Conservation (phyloP, 2,113 vertebrate species). For the Procapra przewalskii region DNA sequence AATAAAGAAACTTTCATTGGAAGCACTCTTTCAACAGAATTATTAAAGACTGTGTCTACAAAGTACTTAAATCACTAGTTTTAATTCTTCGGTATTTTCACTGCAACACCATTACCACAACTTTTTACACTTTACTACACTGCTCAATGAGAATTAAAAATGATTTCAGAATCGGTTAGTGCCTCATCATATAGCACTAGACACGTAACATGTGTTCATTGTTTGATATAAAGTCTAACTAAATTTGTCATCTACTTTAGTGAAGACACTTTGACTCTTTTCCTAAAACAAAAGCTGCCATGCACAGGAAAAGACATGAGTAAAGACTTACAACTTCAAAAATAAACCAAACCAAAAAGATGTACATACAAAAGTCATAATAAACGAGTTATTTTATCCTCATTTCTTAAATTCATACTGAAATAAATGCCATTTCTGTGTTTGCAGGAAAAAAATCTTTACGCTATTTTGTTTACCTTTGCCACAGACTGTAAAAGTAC, state of each 20-base stretch:
- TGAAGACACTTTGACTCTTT: not conserved
- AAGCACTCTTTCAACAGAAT: not conserved
- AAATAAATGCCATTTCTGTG: conserved; percentile 21
- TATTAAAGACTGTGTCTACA: not conserved
- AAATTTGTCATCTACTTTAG: not conserved
- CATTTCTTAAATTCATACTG: not conserved
- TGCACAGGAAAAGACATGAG: not conserved
- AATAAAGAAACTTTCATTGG: not conserved
- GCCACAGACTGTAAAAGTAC: conserved; percentile 7
- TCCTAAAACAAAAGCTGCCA: not conserved
- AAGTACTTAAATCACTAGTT: not conserved
- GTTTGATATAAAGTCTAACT: not conserved
- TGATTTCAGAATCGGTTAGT: not conserved
- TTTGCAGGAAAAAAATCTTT: not conserved
- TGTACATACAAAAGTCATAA: not conserved
- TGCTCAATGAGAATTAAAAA: not conserved
- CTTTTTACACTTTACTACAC: not conserved
- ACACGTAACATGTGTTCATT: not conserved
- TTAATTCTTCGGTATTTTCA: not conserved
- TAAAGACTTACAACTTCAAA: not conserved
- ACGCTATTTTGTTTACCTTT: conserved; percentile 59
- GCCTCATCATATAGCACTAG: not conserved
- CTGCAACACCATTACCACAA: not conserved
- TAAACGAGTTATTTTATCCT: not conserved
- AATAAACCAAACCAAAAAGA: not conserved